Percentiles rank a stretch among this genome's conserved stretches.
Conservation (phyloP, 2,888 invertebrate species). For the Oscheius sp. region DNA sequence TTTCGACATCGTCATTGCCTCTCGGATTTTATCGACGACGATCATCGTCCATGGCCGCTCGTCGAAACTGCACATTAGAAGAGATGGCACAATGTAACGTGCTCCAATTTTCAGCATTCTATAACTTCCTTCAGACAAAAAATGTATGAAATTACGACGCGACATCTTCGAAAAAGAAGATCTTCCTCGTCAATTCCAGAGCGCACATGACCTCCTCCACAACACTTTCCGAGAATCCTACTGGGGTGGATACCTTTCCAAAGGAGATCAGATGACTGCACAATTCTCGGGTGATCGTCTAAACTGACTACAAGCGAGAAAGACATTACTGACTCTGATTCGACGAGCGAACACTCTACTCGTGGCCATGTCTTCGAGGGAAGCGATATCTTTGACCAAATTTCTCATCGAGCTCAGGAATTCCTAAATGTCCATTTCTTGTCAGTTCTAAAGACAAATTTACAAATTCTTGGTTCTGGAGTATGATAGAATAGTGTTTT, state of each 20-base stretch:
- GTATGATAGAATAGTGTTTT: constrained; percentile 21
- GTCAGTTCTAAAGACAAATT: background rate
- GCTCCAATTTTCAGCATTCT: constrained; percentile 23
- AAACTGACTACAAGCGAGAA: background rate
- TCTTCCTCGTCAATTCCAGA: constrained; percentile 19
- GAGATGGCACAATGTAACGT: background rate
- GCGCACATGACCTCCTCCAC: constrained; percentile 5
- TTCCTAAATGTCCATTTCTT: background rate
- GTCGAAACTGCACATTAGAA: constrained; percentile 14
- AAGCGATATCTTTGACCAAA: constrained; percentile 15
- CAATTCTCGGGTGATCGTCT: constrained; percentile 14
- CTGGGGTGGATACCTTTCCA: background rate
- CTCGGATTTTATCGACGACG: background rate
- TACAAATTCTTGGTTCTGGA: constrained; percentile 18
- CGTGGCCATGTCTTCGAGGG: background rate
- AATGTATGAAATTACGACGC: background rate
- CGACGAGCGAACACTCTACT: constrained; percentile 12
- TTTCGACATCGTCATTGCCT: background rate
- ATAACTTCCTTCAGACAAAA: background rate
- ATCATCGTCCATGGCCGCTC: constrained; percentile 1
- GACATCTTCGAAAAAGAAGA: constrained; percentile 28
- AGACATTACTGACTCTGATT: constrained; percentile 7
- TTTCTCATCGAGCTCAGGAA: constrained; percentile 18
- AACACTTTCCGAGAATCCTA: background rate
- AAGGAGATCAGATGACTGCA: constrained; percentile 21